Evolutionary conservation across 2,888 invertebrate species (phyloP), one percentile per base, ranked within the genome.

Genomic region (Drosophila austrosaltans): DNA sequence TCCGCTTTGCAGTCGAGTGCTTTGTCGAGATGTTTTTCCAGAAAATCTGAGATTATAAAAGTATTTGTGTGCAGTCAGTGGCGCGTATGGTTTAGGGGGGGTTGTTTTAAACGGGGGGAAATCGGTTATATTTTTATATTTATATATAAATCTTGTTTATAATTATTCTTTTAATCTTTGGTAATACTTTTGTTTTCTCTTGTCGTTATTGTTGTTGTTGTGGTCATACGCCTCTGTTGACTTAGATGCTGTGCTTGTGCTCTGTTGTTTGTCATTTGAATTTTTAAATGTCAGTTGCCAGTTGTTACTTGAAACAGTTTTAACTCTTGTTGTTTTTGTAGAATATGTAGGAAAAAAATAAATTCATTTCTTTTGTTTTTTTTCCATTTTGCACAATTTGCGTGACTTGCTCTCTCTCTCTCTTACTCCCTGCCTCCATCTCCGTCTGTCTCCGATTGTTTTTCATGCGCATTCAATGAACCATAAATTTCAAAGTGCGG

Each of bases 401-500:
- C 48, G 48, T 25, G 48, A 48, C 48, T 22, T 48, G 22, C 16
- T 12, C 53, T 42, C 8, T 10, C 16, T 32, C 10, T 20, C n/a
- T 44, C 20, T n/a, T 7, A 12, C 30, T 20, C 22, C 20, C 30
- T 53, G 28, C 16, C 57, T 66, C 68, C 64, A 10, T 48, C 25
- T 48, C 25, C 25, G 58, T 57, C 69, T 69, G 77, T 76, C 81
- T 71, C 32, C 48, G 64, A 79, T 77, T 87, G 83, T 85, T 89
- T 89, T 87, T 85, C 82, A 82, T 89, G 78, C 78, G 86, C 64
- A 89, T 89, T 87, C 85, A 89, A 89, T 85, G 85, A 85, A 87
- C 88, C 89, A 85, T 85, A 85, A 85, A 89, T 85, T 85, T 89
- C 69, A 85, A 89, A 89, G 82, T 87, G 88, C 89, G 86, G 76